Percentiles rank a stretch among this genome's conserved stretches.
These are phyloP conservation scores for Drosophila repleta DNA, from an alignment of 1,140 invertebrate genomes.

Conservation along the genomic window DNA sequence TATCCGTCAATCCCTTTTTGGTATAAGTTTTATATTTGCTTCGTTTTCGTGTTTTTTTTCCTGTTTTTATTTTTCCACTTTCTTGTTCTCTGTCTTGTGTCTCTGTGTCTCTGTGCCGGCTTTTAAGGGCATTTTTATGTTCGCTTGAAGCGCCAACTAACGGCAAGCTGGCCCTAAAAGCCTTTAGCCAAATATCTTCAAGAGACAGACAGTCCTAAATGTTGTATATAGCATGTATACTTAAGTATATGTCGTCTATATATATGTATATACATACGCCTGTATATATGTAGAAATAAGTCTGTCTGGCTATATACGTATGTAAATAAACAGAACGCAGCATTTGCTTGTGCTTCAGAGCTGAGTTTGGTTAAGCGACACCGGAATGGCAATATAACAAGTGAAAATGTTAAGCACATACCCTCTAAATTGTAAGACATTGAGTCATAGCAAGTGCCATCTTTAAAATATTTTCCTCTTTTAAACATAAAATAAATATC, in stretches of 20 bases:
- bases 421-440: not conserved
- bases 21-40: constrained; percentile 80
- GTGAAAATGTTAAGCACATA: not conserved
- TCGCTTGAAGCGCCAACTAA: constrained; percentile 77
- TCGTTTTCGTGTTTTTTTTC: constrained; percentile 51
- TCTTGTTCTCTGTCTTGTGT: constrained; percentile 46
- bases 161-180: constrained; percentile 75
- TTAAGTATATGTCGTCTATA: constrained; percentile 29
- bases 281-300: constrained; percentile 22
- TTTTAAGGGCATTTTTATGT: constrained; percentile 81
- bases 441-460: no score
- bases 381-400: constrained; percentile 63
- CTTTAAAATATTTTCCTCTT: no score
- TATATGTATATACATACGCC: constrained; percentile 13
- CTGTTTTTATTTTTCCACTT: constrained; percentile 17
- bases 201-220: constrained; percentile 57
- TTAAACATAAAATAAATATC: no score
- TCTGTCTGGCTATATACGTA: constrained; percentile 46
- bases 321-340: constrained; percentile 69
- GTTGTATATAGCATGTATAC: constrained; percentile 48
- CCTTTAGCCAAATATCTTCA: constrained; percentile 80
- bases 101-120: constrained; percentile 54
- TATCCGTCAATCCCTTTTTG: constrained; percentile 81
- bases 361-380: constrained; percentile 44
- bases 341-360: constrained; percentile 61